Percentiles rank a stretch among this genome's conserved stretches.
phyloP scores from a whole-genome alignment of 2,113 vertebrate species.

The Pitta sordida region DNA sequence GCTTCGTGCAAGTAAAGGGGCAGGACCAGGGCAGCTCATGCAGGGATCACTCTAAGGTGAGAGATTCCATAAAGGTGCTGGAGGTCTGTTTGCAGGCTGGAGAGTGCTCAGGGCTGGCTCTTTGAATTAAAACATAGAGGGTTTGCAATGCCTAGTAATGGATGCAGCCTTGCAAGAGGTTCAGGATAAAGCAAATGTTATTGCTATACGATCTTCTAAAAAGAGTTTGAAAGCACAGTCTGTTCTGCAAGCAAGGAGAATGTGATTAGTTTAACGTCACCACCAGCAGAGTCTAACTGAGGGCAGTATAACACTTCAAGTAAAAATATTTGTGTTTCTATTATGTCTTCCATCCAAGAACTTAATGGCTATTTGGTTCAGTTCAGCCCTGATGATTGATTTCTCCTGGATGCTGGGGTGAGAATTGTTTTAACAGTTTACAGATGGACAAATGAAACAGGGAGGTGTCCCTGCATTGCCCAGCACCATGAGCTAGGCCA shows the following conservation, averaged over 20 bases:
- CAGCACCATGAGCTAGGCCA: constrained; percentile 46
- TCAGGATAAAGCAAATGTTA: not conserved
- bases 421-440: constrained; percentile 48
- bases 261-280: not conserved
- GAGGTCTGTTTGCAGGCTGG: not conserved
- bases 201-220: not conserved
- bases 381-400: constrained; percentile 50
- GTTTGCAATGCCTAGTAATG: not conserved
- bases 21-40: not conserved
- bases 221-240: not conserved
- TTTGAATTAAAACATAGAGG: not conserved
- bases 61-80: not conserved
- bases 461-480: constrained; percentile 34
- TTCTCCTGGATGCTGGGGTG: constrained; percentile 49
- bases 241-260: not conserved
- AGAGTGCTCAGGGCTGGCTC: not conserved
- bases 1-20: not conserved
- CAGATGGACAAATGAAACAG: constrained; percentile 51
- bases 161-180: not conserved
- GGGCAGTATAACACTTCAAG: constrained; percentile 36
- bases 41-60: not conserved
- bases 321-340: constrained; percentile 36
- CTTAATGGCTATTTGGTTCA: constrained; percentile 24
- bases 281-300: not conserved
- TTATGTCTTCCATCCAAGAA: constrained; percentile 20